A percentile compares a stretch with the other conserved stretches of the same genome.
Conservation (phyloP, 2,113 vertebrate genomes). For the Caretta caretta region DNA sequence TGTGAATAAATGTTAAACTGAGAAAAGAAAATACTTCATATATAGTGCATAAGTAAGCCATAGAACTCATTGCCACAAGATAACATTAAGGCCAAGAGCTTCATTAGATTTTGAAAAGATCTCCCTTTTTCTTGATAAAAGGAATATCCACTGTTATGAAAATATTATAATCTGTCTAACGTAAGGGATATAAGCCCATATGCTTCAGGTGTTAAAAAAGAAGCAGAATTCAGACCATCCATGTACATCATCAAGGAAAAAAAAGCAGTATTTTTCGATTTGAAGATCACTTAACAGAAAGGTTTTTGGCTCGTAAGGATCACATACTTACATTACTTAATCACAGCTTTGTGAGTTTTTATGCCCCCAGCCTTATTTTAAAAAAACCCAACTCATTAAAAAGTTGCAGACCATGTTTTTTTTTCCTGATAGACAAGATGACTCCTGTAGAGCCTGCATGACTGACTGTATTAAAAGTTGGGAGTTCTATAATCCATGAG, state of each 20-base stretch:
- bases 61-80: neutral
- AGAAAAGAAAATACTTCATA: neutral
- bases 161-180: neutral
- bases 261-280: neutral
- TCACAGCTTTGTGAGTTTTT: constrained; percentile 20
- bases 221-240: neutral
- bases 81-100: neutral
- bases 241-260: constrained; percentile 29
- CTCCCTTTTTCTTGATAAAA: neutral
- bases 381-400: constrained; percentile 30
- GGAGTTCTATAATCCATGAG: constrained; percentile 25
- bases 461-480: constrained; percentile 14
- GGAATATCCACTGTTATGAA: neutral
- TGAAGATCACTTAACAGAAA: constrained; percentile 11
- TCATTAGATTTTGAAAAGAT: neutral
- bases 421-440: constrained; percentile 5
- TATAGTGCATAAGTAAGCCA: neutral
- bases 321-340: constrained; percentile 19
- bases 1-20: neutral
- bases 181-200: neutral
- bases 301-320: constrained; percentile 27
- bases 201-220: neutral
- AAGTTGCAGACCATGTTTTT: neutral
- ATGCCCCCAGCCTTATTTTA: neutral
- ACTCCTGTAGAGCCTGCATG: neutral